phyloP scores from a whole-genome alignment of 2,797 vertebrate genomes.

The Hirundo rustica region DNA sequence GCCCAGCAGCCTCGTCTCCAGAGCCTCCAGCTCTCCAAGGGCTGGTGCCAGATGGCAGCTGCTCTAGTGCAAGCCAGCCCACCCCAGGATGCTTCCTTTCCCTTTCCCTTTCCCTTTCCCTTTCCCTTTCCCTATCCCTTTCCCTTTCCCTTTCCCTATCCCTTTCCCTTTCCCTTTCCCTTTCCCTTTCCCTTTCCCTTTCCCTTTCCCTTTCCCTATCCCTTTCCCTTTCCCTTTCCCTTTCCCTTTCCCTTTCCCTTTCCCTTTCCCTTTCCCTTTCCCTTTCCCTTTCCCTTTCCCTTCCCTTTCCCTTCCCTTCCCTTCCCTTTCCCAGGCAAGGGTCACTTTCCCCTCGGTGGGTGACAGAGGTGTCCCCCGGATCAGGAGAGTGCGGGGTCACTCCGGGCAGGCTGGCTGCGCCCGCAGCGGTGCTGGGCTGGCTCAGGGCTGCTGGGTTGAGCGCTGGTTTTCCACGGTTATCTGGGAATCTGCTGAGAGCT shows the following conservation, averaged over 20 bases:
- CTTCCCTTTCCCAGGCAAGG: too few relatives aligned
- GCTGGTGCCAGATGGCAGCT: neutral
- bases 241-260: too few relatives aligned
- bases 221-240: too few relatives aligned
- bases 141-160: too few relatives aligned
- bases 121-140: too few relatives aligned
- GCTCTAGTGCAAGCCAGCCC: neutral
- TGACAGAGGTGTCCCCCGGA: accelerated
- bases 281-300: too few relatives aligned
- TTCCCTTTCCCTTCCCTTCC: too few relatives aligned
- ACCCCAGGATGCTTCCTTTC: neutral
- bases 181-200: too few relatives aligned
- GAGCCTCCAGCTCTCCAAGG: accelerated
- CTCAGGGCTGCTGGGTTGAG: accelerated
- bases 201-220: too few relatives aligned
- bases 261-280: too few relatives aligned
- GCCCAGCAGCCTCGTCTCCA: accelerated
- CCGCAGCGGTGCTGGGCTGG: accelerated
- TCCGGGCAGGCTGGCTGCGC: neutral
- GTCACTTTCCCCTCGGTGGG: accelerated
- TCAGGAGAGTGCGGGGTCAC: accelerated
- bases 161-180: too few relatives aligned
- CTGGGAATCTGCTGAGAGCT: neutral
- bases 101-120: too few relatives aligned
- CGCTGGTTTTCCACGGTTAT: accelerated